phyloP scores from a whole-genome alignment of 2,113 vertebrate species.

The Erinaceus europaeus region DNA sequence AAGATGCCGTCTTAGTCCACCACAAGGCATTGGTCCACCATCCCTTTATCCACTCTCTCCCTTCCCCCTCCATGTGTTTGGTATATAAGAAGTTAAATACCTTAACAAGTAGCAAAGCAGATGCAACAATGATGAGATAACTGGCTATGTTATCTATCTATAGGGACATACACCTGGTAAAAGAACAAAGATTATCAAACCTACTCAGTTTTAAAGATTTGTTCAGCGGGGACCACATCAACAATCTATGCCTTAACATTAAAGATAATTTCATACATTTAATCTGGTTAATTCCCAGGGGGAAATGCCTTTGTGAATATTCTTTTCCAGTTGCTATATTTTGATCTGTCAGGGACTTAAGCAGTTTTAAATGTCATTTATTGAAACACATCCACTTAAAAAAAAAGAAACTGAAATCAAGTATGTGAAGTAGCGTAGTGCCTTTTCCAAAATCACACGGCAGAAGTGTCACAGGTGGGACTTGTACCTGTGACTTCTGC shows the following conservation, averaged over 20 bases:
- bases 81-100: background rate
- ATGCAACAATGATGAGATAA: background rate
- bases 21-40: no score
- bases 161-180: background rate
- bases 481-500: background rate
- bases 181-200: slow-evolving; percentile 2
- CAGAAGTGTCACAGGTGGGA: background rate
- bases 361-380: background rate
- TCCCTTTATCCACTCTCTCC: no score
- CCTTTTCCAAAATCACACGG: background rate
- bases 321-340: background rate
- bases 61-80: slow-evolving; percentile 30
- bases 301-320: background rate
- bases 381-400: background rate
- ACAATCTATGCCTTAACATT: background rate
- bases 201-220: background rate
- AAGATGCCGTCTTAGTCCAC: no score
- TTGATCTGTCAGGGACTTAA: slow-evolving; percentile 3
- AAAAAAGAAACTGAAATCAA: background rate
- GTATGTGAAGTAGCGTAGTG: background rate
- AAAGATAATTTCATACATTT: slow-evolving; percentile 12
- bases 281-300: background rate
- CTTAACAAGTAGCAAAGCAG: background rate
- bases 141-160: background rate
- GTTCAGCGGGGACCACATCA: background rate